These are phyloP conservation scores for Seriola dumerili DNA, from an alignment of 2,113 vertebrate species.

Conservation along the genomic window DNA sequence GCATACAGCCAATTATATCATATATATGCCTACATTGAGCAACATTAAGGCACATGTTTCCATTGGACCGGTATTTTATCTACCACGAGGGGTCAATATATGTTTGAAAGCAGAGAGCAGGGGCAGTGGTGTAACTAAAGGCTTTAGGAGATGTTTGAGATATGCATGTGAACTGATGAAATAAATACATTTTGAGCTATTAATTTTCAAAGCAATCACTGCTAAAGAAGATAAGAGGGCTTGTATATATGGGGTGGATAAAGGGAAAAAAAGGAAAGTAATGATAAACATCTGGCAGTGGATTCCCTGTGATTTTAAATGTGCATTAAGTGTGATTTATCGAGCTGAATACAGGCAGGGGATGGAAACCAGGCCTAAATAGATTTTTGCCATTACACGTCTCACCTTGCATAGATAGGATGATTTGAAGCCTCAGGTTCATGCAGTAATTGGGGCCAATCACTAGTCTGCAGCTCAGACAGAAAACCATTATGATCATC, in stretches of 20 bases:
- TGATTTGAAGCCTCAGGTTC: constrained; percentile 79
- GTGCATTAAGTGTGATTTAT: constrained; percentile 72
- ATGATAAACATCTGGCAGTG: constrained; percentile 63
- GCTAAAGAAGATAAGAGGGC: constrained; percentile 16
- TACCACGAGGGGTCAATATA: background rate
- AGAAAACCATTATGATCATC: constrained; percentile 80
- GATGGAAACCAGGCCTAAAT: constrained; percentile 67
- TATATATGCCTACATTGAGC: background rate
- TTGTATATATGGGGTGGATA: constrained; percentile 20
- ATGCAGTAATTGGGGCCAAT: constrained; percentile 81
- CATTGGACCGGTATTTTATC: background rate
- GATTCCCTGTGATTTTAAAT: constrained; percentile 64
- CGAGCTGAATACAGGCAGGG: constrained; percentile 41
- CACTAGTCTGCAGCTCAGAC: constrained; percentile 74
- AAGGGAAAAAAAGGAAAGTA: constrained; percentile 39
- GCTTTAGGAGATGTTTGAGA: background rate
- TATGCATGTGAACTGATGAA: background rate
- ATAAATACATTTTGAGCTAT: constrained; percentile 27
- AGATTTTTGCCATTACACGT: constrained; percentile 77
- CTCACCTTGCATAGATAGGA: constrained; percentile 78
- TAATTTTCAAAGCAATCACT: constrained; percentile 38
- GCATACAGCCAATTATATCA: constrained; percentile 6
- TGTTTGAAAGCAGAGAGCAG: constrained; percentile 4
- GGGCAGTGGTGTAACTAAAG: constrained; percentile 30
- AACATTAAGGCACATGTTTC: constrained; percentile 3